Evolutionary conservation across 2,113 vertebrate genomes (phyloP), one percentile per base, ranked within the genome.

Genomic region (Megaleporinus macrocephalus): DNA sequence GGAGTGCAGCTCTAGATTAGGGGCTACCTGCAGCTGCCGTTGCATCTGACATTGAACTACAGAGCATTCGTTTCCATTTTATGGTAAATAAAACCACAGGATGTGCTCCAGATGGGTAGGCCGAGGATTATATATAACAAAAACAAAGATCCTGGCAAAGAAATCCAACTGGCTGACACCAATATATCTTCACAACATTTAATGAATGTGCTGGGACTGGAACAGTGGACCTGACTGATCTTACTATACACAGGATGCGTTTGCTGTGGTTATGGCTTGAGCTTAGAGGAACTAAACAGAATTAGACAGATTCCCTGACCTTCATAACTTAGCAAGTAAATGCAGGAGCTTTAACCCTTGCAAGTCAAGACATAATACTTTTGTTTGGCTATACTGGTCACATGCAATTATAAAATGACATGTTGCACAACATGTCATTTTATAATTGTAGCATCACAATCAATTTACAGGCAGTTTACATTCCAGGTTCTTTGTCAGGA

Each of bases 241-340:
- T 78, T 66, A 78, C 49, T 78, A 78, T 78, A 78, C 66, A 66
- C 75, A 61, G 57, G 24, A 51, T 51, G 41, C 26, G n/a, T 77
- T 62, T 77, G 29, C 75, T 77, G 76, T 78, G 76, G 44, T 51
- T 53, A 66, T 78, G 76, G 61, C 13, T 66, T 16, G 18, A 61
- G 61, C 18, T 65, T 65, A n/a, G 18, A 30, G 2, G 59, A 65
- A 13, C 57, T 61, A 61, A 61, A 61, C 57, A 61, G 57, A 61
- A 24, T 61, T 61, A 61, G 22, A 61, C 10, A 61, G 57, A 9
- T 61, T 26, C 57, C 24, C 10, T 10, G 57, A 61, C 24, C 10
- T 13, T 26, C 24, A 61, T 61, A 61, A 26, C 57, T 61, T 61
- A 61, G 57, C 57, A 61, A 61, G 14, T 61, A 12, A 61, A 61